These are phyloP conservation scores for Artemia franciscana DNA, from an alignment of 1,140 invertebrate species.

Conservation along the genomic window DNA sequence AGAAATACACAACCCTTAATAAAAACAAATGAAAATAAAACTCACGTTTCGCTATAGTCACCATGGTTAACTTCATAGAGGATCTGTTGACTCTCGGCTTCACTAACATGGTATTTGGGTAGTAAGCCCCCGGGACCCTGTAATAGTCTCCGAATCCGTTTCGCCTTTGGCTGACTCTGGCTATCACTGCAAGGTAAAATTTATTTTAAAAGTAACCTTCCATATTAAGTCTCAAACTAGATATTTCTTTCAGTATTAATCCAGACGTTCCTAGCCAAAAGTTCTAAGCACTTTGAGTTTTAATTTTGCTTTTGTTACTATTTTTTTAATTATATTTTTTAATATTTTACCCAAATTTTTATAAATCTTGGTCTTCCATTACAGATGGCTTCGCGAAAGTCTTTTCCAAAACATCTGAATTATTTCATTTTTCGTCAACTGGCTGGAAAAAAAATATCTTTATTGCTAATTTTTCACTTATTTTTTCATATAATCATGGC, in stretches of 20 bases:
- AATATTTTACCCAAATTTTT: neutral
- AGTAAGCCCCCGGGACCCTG: conserved; percentile 59
- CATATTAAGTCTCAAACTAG: neutral
- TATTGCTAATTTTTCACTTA: too few species aligned
- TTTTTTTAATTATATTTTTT: neutral
- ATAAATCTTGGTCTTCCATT: neutral
- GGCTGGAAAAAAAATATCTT: too few species aligned
- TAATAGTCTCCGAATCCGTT: conserved; percentile 46
- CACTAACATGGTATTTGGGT: conserved; percentile 44
- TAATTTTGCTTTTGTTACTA: conserved; percentile 5
- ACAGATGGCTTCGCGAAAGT: too few species aligned
- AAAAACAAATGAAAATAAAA: conserved; percentile 9
- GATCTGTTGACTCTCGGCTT: conserved; percentile 59
- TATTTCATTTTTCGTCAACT: too few species aligned
- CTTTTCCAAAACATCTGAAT: too few species aligned
- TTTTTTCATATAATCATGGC: too few species aligned
- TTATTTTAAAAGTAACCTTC: neutral
- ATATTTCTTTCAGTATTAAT: neutral
- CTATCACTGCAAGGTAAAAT: conserved; percentile 26
- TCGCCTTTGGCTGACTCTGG: conserved; percentile 36
- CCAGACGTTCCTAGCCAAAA: neutral
- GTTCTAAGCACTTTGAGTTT: conserved; percentile 12
- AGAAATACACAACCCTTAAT: too few species aligned
- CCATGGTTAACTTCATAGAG: conserved; percentile 52
- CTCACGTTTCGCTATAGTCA: conserved; percentile 44